A percentile compares a stretch with the other conserved stretches of the same genome.
These are phyloP conservation scores for Frieseomelitta varia DNA, from an alignment of 1,140 invertebrate species.

Conservation along the genomic window DNA sequence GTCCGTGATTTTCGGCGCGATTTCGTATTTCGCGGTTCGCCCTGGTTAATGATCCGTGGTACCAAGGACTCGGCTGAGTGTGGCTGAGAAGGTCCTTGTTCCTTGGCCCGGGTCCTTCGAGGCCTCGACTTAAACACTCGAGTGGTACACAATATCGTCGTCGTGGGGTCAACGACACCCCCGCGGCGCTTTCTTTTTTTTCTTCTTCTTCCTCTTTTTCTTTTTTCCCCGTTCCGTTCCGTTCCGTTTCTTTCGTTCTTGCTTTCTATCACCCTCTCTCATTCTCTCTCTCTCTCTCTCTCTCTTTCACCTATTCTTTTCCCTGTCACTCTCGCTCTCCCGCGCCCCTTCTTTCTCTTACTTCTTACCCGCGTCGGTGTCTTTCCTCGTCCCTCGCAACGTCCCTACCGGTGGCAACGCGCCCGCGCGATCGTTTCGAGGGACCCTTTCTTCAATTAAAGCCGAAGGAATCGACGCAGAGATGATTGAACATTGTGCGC, in stretches of 20 bases:
- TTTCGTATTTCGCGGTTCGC: constrained; percentile 75
- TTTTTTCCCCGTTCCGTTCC: neutral
- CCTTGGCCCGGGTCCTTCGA: constrained; percentile 71
- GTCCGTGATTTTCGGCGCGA: constrained; percentile 73
- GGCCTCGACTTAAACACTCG: constrained; percentile 75
- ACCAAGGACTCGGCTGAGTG: constrained; percentile 76
- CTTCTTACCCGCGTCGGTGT: neutral
- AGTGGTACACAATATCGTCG: constrained; percentile 79
- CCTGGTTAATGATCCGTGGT: constrained; percentile 79
- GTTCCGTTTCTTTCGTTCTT: constrained; percentile 40
- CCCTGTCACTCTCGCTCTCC: constrained; percentile 13
- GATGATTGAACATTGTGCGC: constrained; percentile 73
- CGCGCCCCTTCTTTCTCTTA: neutral
- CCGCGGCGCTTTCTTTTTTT: constrained; percentile 51
- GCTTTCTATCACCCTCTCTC: constrained; percentile 36
- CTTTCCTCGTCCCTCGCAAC: constrained; percentile 11
- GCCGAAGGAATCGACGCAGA: constrained; percentile 68
- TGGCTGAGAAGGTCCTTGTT: constrained; percentile 79
- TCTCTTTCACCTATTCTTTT: neutral
- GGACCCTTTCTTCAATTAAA: constrained; percentile 76
- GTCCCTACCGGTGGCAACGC: constrained; percentile 20
- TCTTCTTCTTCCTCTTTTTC: neutral
- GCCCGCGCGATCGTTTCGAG: constrained; percentile 40
- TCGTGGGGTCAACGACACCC: constrained; percentile 70
- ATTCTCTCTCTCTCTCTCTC: neutral